phyloP scores from a whole-genome alignment of 2,888 invertebrate genomes.

The Drosophila infuscata region DNA sequence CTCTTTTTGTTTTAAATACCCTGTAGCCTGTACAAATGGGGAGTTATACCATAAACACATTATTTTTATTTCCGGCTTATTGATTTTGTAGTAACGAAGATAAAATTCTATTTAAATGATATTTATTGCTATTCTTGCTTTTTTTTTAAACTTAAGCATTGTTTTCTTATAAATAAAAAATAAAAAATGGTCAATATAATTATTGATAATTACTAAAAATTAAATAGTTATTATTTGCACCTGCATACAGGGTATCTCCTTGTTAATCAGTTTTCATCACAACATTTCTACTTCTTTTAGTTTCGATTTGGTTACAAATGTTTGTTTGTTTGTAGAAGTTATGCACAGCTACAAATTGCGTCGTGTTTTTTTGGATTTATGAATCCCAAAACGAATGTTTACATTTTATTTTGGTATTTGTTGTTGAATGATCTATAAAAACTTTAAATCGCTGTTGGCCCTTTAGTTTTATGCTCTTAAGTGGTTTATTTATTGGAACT shows the following conservation, averaged over 20 bases:
- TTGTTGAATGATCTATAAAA: slow-evolving; percentile 58
- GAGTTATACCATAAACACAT: background rate
- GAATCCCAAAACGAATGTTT: slow-evolving; percentile 48
- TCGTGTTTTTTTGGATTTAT: slow-evolving; percentile 47
- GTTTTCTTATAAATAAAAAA: accelerated
- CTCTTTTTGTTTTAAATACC: slow-evolving; percentile 5
- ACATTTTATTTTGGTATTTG: slow-evolving; percentile 28
- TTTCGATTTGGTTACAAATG: slow-evolving; percentile 23
- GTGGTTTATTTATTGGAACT: slow-evolving; percentile 61
- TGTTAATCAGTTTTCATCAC: background rate
- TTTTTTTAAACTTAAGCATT: accelerated
- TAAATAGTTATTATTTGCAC: background rate
- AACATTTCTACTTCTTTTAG: slow-evolving; percentile 1
- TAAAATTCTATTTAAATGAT: background rate
- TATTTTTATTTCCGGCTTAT: background rate
- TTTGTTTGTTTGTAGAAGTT: slow-evolving; percentile 33
- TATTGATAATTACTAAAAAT: background rate
- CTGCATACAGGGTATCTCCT: background rate
- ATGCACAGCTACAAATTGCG: slow-evolving; percentile 41
- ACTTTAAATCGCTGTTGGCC: slow-evolving; percentile 56
- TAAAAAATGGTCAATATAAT: background rate
- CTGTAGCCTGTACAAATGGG: background rate
- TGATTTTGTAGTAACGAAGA: background rate
- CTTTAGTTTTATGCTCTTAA: slow-evolving; percentile 52
- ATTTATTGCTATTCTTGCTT: background rate